Conservation (phyloP, 2,888 invertebrate genomes). For the Oscheius sp. region DNA sequence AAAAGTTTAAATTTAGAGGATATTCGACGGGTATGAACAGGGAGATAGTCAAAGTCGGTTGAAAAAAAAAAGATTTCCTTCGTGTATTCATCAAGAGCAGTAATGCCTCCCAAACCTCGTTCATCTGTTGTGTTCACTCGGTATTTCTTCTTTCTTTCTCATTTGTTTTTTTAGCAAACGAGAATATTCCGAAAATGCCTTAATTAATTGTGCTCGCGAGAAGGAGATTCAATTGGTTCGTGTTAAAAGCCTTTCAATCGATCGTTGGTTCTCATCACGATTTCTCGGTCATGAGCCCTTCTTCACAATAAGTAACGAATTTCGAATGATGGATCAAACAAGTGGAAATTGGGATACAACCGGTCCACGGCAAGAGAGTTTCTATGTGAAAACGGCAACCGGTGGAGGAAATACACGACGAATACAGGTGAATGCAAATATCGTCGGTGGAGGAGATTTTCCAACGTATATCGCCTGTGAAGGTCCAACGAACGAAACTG, state of each 20-base stretch:
- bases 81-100: neutral
- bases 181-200: neutral
- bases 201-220: slow-evolving; percentile 7
- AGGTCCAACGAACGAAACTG: slow-evolving; percentile 36
- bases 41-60: neutral
- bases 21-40: neutral
- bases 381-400: neutral
- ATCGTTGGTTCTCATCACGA: slow-evolving; percentile 28
- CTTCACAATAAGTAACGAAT: slow-evolving; percentile 10
- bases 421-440: slow-evolving; percentile 34
- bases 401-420: slow-evolving; percentile 20
- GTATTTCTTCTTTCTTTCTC: neutral
- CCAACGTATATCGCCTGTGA: slow-evolving; percentile 37
- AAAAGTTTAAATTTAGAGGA: neutral
- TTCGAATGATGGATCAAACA: slow-evolving; percentile 7
- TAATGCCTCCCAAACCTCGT: neutral
- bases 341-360: slow-evolving; percentile 8
- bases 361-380: neutral
- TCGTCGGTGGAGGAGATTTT: slow-evolving; percentile 26
- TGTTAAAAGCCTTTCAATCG: neutral
- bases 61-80: neutral
- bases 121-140: no score
- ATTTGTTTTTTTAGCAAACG: neutral
- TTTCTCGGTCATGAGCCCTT: slow-evolving; percentile 8
- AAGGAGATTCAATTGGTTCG: slow-evolving; percentile 4